Percentiles rank a stretch among this genome's conserved stretches.
Evolutionary conservation across 1,140 invertebrate genomes (phyloP).

Genomic region (Bombus confusus): DNA sequence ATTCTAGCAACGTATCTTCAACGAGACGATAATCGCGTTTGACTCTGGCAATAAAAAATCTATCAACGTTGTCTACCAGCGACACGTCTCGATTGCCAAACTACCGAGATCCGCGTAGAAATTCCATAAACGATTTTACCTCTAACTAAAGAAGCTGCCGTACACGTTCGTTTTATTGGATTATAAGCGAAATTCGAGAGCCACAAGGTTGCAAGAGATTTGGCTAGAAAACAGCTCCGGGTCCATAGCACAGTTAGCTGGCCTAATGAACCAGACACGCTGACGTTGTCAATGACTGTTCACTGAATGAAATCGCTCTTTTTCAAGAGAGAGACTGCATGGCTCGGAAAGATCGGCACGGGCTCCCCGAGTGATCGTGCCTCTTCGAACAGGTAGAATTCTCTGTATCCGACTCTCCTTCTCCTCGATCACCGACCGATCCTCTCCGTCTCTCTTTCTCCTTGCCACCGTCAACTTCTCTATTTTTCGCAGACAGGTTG

Average conservation of each 20-base stretch:
- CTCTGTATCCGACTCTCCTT: constrained; percentile 4
- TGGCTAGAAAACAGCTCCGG: constrained; percentile 2
- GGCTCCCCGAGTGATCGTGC: neutral
- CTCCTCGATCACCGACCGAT: neutral
- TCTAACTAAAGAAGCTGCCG: neutral
- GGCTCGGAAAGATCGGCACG: constrained; percentile 21
- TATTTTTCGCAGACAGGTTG: constrained; percentile 66
- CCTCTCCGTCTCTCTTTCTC: neutral
- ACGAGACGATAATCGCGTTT: constrained; percentile 23
- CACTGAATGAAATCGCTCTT: constrained; percentile 60
- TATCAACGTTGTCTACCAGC: neutral
- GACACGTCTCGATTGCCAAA: neutral
- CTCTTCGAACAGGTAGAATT: constrained; percentile 62
- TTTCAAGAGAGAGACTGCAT: constrained; percentile 34
- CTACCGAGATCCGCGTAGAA: neutral
- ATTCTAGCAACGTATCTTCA: constrained; percentile 6
- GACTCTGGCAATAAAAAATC: neutral
- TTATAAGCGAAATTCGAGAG: neutral
- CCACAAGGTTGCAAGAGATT: constrained; percentile 6
- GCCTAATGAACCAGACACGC: constrained; percentile 58
- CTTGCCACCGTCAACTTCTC: constrained; percentile 21
- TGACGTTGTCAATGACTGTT: constrained; percentile 53
- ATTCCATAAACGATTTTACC: neutral
- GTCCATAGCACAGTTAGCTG: constrained; percentile 19
- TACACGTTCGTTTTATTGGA: constrained; percentile 8